Conservation (phyloP, 2,888 invertebrate species). For the Autographa pulchrina region DNA sequence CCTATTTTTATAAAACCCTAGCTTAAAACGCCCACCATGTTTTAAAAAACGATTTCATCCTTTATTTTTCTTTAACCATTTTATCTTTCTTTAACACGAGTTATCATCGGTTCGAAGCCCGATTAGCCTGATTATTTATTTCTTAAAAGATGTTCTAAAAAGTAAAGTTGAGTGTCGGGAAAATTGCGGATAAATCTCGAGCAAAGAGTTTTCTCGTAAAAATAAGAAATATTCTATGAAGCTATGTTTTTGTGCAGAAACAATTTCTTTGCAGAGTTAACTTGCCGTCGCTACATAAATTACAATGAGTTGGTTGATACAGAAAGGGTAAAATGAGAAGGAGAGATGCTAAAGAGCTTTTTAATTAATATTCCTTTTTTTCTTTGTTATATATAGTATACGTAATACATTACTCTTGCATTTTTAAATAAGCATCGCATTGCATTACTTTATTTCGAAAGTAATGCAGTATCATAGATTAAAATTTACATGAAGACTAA, state of each 20-base stretch:
- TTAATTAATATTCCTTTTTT: conserved; percentile 29
- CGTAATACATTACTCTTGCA: not conserved
- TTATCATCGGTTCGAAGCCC: conserved; percentile 40
- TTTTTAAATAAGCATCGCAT: not conserved
- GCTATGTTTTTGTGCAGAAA: conserved; percentile 42
- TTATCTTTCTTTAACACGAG: conserved; percentile 34
- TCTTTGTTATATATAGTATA: not conserved
- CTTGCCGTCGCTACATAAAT: conserved; percentile 47
- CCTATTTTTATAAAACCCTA: not conserved
- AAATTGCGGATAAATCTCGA: conserved; percentile 40
- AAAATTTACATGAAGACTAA: not conserved
- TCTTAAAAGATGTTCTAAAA: conserved; percentile 46
- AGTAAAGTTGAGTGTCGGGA: conserved; percentile 54
- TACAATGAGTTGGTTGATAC: conserved; percentile 35
- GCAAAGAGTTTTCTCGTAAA: conserved; percentile 45
- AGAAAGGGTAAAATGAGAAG: conserved; percentile 27
- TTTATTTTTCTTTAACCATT: conserved; percentile 30
- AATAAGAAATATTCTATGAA: conserved; percentile 44
- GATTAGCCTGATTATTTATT: conserved; percentile 39
- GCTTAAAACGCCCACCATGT: conserved; percentile 1
- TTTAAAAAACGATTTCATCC: conserved; percentile 12
- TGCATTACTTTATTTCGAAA: not conserved
- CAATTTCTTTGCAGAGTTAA: conserved; percentile 44
- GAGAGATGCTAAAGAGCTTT: conserved; percentile 36
- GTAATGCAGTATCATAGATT: not conserved